Percentiles rank a stretch among this genome's conserved stretches.
phyloP scores from a whole-genome alignment of 2,113 vertebrate genomes.

The Gnathonemus longibarbis region DNA sequence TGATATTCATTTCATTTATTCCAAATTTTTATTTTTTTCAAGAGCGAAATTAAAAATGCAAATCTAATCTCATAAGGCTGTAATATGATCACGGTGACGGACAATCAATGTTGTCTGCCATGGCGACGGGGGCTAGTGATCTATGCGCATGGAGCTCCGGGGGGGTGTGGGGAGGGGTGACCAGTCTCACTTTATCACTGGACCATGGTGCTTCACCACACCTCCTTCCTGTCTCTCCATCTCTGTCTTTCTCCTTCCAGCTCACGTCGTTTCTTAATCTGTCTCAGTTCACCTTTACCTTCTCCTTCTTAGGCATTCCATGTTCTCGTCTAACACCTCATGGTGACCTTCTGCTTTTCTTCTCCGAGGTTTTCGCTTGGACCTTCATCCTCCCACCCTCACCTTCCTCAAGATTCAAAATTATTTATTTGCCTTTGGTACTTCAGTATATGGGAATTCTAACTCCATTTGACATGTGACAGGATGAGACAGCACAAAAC shows the following conservation, averaged over 20 bases:
- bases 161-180: slow-evolving; percentile 50
- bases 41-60: slow-evolving; percentile 86
- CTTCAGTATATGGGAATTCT: neutral
- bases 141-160: slow-evolving; percentile 58
- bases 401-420: neutral
- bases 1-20: slow-evolving; percentile 35
- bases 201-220: slow-evolving; percentile 36
- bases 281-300: neutral
- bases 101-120: slow-evolving; percentile 65
- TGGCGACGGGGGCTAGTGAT: slow-evolving; percentile 56
- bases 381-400: neutral
- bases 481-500: neutral
- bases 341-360: neutral
- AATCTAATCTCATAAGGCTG: slow-evolving; percentile 77
- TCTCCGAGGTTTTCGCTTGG: neutral
- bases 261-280: neutral
- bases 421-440: neutral
- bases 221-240: neutral
- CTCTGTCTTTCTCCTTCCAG: neutral
- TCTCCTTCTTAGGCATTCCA: neutral
- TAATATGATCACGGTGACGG: slow-evolving; percentile 76
- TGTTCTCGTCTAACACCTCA: neutral
- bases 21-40: slow-evolving; percentile 48
- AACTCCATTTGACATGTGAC: neutral
- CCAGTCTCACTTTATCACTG: slow-evolving; percentile 75